Base-by-base conservation (phyloP, 2,113 vertebrate species). In the Chamaetylas fuelleborni region DNA sequence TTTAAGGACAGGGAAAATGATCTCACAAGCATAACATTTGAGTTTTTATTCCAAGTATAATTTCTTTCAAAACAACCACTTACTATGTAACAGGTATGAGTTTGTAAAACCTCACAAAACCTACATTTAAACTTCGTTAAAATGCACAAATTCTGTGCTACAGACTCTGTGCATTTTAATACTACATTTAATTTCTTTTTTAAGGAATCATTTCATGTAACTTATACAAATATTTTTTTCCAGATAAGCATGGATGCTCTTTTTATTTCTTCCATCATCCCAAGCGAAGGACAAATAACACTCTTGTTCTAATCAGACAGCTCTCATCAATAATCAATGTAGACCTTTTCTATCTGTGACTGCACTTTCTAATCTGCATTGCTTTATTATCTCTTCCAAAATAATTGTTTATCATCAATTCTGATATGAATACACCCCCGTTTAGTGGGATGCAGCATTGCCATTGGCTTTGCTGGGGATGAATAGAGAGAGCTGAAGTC, bases 401-500 rank as follows among this genome's bases (percentile, higher is more conserved):
- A 58, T 23, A 33, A 77, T 19, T 28, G 2, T 28, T 81, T 31
- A 11, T 47, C 29, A 79, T n/a, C 38, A 88, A 22, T 13, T 54
- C 61, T 64, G 36, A 53, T 42, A 31, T 34, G 92, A 93, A 83
- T 18, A 50, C 16, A 53, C 4, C 65, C 90, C 43, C 24, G 50
- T 77, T 92, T 48, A 73, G 81, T 17, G 57, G 76, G 61, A 62
- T 71, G 25, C 77, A 62, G 62, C 60, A 28, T 7, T 64, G 51
- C 26, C 51, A 92, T 51, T 94, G 28, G 51, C 69, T 77, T 87
- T 86, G 73, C 95, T 88, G 69, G 71, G 57, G 81, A 93, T 61
- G 81, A 64, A 71, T 2, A 73, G 69, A 88, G 77, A 9, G 17
- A 57, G 56, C 61, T 85, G 69, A 91, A 93, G 13, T 34, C 51